Percentiles rank a stretch among this genome's conserved stretches.
Evolutionary conservation across 2,888 invertebrate species (phyloP).

Genomic region (Eristalis pertinax): DNA sequence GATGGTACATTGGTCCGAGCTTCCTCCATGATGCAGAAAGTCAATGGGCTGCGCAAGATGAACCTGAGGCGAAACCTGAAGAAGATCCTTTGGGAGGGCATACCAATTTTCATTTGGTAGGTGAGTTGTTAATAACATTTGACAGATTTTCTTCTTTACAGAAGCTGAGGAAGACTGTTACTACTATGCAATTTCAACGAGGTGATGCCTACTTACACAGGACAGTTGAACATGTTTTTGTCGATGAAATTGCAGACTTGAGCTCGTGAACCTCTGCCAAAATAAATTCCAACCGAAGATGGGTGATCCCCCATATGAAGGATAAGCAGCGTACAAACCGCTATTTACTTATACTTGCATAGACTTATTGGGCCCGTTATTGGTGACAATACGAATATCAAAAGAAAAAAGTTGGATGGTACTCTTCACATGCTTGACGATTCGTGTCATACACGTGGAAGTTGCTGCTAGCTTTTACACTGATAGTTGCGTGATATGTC

Average conservation of each 20-base stretch:
- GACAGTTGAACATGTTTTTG: not conserved
- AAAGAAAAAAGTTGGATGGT: too few species aligned
- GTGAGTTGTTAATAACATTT: not conserved
- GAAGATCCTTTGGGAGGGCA: not conserved
- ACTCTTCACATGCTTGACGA: too few species aligned
- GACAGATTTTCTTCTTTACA: not conserved
- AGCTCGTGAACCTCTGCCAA: not conserved
- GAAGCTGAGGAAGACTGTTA: not conserved
- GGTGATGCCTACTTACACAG: slow-evolving; percentile 1
- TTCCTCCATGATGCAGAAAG: too few species aligned
- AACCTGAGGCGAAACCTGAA: not conserved
- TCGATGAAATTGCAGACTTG: not conserved
- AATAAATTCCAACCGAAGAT: too few species aligned
- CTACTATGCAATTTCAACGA: not conserved
- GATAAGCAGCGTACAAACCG: not conserved
- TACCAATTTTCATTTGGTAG: not conserved
- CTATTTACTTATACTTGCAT: too few species aligned
- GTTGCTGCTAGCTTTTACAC: too few species aligned
- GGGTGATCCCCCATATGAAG: too few species aligned
- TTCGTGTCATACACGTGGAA: too few species aligned
- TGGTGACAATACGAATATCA: not conserved
- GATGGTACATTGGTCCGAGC: not conserved
- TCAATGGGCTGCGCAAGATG: not conserved
- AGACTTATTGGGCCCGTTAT: not conserved
- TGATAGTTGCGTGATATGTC: too few species aligned